Base-by-base conservation (phyloP, 2,113 vertebrate species). In the Burhinus oedicnemus region DNA sequence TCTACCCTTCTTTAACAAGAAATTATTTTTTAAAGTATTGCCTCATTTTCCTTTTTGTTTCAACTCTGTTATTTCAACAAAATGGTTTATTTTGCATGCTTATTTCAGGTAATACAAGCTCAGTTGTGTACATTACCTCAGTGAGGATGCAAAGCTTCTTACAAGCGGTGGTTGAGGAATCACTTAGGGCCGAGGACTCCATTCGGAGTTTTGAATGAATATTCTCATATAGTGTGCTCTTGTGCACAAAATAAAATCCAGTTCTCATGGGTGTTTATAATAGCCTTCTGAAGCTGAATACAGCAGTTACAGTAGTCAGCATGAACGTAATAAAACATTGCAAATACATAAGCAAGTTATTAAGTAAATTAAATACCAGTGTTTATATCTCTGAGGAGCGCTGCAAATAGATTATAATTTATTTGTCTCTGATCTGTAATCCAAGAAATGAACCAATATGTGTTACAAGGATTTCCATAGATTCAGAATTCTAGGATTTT, bases 361-460 rank as follows among this genome's bases (percentile, higher is more conserved):
- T 90, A 96, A 91, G 64, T 78, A 84, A 95, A 89, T 91, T 83
- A 95, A 93, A 87, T 95, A 77, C 7, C 58, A 87, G 23, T 78
- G 64, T 93, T 93, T 70, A 3, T 30, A 29, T 85, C 78, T 92
- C 91, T 62, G 75, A 95, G 89, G 93, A 90, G 45, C 0, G 0
- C 45, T 93, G 70, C 47, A 95, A 87, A 89, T 55, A 77, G 84
- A 74, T 91, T 77, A 52, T 65, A 22, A 66, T 62, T 93, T 83
- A 69, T 90, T 90, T 95, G 38, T 88, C 34, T 84, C 66, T 51
- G 15, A 55, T 92, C 58, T 91, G n/a, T 69, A 87, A 95, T 93
- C 38, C 85, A 44, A 34, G 44, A 89, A 95, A 79, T 15, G 21
- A 94, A 42, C 42, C n/a, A 45, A 5, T 68, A 32, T 3, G 2